Conservation (phyloP, 2,797 vertebrate species). For the Enteromius unitaeniatus region DNA sequence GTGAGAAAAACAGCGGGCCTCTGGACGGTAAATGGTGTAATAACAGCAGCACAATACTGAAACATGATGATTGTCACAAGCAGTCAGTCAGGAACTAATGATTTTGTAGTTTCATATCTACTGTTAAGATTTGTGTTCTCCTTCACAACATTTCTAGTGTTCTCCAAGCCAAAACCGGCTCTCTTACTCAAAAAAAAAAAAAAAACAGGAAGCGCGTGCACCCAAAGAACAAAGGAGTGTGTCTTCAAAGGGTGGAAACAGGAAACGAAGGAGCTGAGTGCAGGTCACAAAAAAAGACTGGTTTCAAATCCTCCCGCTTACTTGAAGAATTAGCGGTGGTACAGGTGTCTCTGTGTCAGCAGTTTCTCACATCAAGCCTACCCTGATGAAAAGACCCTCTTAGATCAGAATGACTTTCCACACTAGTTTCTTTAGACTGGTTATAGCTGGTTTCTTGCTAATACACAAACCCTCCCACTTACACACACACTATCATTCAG, state of each 20-base stretch:
- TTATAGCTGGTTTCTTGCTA: neutral
- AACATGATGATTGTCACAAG: neutral
- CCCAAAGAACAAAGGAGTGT: conserved; percentile 36
- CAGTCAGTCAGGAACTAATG: neutral
- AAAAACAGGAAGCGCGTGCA: conserved; percentile 57
- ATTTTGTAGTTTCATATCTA: conserved; percentile 19
- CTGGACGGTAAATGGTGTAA: neutral
- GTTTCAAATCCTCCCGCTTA: conserved; percentile 7
- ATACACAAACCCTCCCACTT: neutral
- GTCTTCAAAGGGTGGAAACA: conserved; percentile 60
- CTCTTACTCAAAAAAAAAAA: conserved; percentile 15
- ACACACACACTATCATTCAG: neutral
- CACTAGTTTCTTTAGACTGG: neutral
- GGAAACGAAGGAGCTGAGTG: conserved; percentile 51
- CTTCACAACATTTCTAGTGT: conserved; percentile 17
- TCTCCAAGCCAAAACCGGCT: conserved; percentile 12
- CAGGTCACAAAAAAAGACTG: conserved; percentile 22
- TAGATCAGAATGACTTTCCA: neutral
- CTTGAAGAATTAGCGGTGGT: neutral
- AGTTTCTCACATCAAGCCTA: conserved; percentile 2
- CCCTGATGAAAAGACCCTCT: neutral
- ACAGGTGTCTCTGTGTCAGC: conserved; percentile 27
- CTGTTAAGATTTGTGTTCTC: conserved; percentile 9
- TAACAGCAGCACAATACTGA: neutral
- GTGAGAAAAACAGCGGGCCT: conserved; percentile 10